These are phyloP conservation scores for Drosophila prosaltans DNA, from an alignment of 1,140 invertebrate species.

Conservation along the genomic window DNA sequence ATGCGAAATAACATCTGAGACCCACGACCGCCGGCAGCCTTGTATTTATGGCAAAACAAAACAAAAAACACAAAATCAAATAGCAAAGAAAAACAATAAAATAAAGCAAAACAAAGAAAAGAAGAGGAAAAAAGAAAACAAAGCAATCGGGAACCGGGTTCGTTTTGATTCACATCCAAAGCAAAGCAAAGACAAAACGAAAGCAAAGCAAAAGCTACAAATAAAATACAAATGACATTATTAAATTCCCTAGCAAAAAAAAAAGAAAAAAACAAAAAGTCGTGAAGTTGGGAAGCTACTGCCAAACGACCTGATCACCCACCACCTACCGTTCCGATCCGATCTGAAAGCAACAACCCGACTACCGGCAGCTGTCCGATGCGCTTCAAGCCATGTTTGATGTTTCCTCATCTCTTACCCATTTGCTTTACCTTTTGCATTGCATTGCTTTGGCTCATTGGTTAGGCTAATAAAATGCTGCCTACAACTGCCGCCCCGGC, in stretches of 20 bases:
- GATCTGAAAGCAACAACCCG: slow-evolving; percentile 5
- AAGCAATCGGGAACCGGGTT: slow-evolving; percentile 27
- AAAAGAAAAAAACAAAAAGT: slow-evolving; percentile 12
- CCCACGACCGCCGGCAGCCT: slow-evolving; percentile 32
- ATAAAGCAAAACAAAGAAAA: slow-evolving; percentile 1
- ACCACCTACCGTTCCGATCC: slow-evolving; percentile 15
- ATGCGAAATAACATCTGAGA: slow-evolving; percentile 64
- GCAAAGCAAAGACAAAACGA: slow-evolving; percentile 3
- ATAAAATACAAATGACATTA: slow-evolving; percentile 75
- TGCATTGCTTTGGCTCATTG: slow-evolving; percentile 28
- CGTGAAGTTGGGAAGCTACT: slow-evolving; percentile 42
- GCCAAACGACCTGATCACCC: slow-evolving; percentile 33
- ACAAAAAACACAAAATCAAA: slow-evolving; percentile 53
- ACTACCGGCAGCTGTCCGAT: slow-evolving; percentile 75
- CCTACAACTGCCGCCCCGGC: slow-evolving; percentile 4
- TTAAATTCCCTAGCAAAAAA: slow-evolving; percentile 60
- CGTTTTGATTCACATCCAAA: not conserved
- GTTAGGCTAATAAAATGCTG: slow-evolving; percentile 21
- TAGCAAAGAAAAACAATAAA: slow-evolving; percentile 38
- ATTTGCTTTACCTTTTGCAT: slow-evolving; percentile 5
- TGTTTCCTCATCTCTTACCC: slow-evolving; percentile 53
- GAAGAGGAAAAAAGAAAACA: slow-evolving; percentile 39
- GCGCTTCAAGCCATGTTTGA: slow-evolving; percentile 41
- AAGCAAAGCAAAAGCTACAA: slow-evolving; percentile 49
- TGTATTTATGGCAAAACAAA: slow-evolving; percentile 71